Evolutionary conservation across 2,113 vertebrate genomes (phyloP).

Genomic region (Campylorhamphus procurvoides): DNA sequence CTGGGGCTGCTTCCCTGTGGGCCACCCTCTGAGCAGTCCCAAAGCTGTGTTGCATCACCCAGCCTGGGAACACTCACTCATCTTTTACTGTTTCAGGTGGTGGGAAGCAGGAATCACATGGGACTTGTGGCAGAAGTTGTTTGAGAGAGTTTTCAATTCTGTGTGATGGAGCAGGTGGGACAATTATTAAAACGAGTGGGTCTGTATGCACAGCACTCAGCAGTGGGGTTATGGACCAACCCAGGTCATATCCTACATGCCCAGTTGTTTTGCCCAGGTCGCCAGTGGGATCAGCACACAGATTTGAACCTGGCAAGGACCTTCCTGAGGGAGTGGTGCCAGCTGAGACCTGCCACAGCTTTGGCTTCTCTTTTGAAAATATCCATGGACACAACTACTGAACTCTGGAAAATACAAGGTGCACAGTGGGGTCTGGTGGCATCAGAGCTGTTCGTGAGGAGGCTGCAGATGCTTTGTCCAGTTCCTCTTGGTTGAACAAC

Average conservation of each 20-base stretch:
- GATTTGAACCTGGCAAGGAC: rapidly evolving
- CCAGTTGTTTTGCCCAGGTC: neutral
- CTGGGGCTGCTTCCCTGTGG: neutral
- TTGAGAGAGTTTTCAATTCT: neutral
- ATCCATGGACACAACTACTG: rapidly evolving
- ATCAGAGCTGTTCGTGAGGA: neutral
- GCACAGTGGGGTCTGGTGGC: neutral
- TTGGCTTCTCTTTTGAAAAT: neutral
- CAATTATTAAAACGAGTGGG: neutral
- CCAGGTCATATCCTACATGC: neutral
- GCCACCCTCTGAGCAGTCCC: neutral
- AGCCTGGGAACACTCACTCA: neutral
- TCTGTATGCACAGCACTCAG: neutral
- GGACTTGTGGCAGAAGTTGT: neutral
- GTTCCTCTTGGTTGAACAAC: neutral
- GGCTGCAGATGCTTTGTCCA: neutral
- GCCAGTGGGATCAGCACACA: neutral
- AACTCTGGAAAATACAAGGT: too few species aligned
- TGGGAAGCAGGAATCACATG: neutral
- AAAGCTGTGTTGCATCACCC: neutral
- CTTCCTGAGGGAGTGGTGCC: neutral
- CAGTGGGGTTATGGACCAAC: neutral
- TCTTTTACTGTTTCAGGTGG: rapidly evolving
- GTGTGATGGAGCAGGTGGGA: neutral
- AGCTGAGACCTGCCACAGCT: rapidly evolving